Evolutionary conservation across 2,888 invertebrate genomes (phyloP).

Genomic region (Ischnura elegans): DNA sequence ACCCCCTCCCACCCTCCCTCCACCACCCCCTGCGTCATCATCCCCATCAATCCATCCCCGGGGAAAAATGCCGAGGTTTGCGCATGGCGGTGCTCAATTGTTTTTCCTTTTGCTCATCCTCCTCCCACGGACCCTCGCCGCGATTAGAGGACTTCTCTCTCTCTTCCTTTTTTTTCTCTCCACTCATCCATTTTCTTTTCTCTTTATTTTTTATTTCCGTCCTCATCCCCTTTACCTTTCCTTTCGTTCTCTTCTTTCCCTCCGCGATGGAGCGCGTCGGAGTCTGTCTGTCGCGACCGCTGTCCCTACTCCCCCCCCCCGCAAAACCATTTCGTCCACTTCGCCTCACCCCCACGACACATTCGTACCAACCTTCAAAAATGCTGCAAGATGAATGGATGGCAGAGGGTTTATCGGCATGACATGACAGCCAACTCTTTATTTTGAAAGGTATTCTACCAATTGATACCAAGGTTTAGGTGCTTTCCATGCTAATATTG

Average conservation of each 20-base stretch:
- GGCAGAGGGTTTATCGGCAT: background rate
- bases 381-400: background rate
- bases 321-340: background rate
- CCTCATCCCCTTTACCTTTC: background rate
- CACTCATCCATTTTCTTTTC: background rate
- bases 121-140: background rate
- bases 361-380: background rate
- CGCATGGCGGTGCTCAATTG: background rate
- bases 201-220: background rate
- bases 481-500: too few species aligned
- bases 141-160: background rate
- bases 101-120: background rate
- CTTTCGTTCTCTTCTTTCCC: background rate
- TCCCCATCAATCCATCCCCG: background rate
- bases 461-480: too few species aligned
- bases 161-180: background rate
- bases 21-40: background rate
- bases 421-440: background rate
- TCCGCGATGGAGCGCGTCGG: background rate
- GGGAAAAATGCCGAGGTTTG: conserved; percentile 26
- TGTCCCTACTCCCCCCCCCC: background rate
- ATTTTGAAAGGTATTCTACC: too few species aligned
- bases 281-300: background rate
- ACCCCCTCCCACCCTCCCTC: background rate
- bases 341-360: background rate